phyloP scores from a whole-genome alignment of 2,888 invertebrate species.

The Eupithecia dodoneata region DNA sequence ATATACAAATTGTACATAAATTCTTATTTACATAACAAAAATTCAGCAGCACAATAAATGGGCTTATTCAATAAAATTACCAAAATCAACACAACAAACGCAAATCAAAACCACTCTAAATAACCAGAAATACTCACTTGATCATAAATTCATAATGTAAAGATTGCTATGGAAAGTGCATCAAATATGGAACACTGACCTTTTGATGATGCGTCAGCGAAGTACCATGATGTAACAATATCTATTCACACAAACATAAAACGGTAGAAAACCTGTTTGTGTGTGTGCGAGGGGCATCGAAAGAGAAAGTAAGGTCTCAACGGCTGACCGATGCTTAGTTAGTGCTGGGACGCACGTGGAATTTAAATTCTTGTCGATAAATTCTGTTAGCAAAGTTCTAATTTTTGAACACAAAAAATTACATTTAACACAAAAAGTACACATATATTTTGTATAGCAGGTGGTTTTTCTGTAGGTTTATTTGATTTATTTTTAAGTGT shows the following conservation, averaged over 20 bases:
- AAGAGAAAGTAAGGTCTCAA: slow-evolving; percentile 79
- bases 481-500: too few species aligned
- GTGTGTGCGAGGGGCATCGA: slow-evolving; percentile 65
- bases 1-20: background rate
- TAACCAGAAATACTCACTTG: slow-evolving; percentile 9
- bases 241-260: slow-evolving; percentile 54
- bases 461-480: too few species aligned
- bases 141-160: slow-evolving; percentile 35
- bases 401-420: background rate
- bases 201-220: slow-evolving; percentile 80
- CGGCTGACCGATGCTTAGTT: slow-evolving; percentile 59
- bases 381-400: background rate
- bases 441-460: too few species aligned
- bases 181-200: slow-evolving; percentile 77
- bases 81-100: background rate
- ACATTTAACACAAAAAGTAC: background rate
- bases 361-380: slow-evolving; percentile 32
- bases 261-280: slow-evolving; percentile 44
- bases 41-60: background rate
- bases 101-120: slow-evolving; percentile 13
- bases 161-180: slow-evolving; percentile 73
- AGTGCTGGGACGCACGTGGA: slow-evolving; percentile 47
- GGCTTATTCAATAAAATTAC: background rate
- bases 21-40: background rate
- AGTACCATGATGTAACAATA: slow-evolving; percentile 69